phyloP scores from a whole-genome alignment of 1,140 invertebrate genomes.

The Frieseomelitta varia region DNA sequence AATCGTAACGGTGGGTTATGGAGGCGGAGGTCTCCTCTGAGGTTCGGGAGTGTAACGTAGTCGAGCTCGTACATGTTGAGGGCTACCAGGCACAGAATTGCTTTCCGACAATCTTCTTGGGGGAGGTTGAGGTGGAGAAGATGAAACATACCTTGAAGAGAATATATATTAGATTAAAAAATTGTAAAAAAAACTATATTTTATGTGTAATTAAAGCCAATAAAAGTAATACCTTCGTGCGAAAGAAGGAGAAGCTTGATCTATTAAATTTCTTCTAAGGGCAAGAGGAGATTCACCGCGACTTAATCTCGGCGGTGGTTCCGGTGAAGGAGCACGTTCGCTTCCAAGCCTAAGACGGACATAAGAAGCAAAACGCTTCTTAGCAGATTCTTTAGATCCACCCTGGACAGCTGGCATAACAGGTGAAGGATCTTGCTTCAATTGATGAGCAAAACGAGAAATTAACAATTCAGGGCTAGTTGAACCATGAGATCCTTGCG shows the following conservation, averaged over 20 bases:
- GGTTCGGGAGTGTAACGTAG: constrained; percentile 89
- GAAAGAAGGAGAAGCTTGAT: constrained; percentile 82
- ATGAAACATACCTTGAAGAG: constrained; percentile 84
- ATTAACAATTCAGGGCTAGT: constrained; percentile 78
- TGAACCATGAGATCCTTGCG: constrained; percentile 74
- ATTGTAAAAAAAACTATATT: background rate
- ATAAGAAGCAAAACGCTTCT: constrained; percentile 89
- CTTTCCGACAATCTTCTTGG: constrained; percentile 85
- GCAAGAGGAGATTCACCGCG: constrained; percentile 85
- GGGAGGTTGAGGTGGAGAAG: constrained; percentile 86
- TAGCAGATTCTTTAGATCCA: constrained; percentile 78
- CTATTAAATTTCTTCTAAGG: constrained; percentile 84
- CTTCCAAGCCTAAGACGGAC: constrained; percentile 84
- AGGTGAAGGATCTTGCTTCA: constrained; percentile 74
- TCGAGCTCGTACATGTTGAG: constrained; percentile 85
- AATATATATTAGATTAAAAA: background rate
- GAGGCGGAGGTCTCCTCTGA: constrained; percentile 85
- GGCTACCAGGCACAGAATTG: constrained; percentile 86
- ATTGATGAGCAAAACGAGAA: constrained; percentile 77
- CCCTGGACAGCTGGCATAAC: constrained; percentile 63
- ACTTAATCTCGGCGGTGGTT: constrained; percentile 86
- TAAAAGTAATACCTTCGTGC: constrained; percentile 83
- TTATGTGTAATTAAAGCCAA: background rate
- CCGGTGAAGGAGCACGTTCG: constrained; percentile 83
- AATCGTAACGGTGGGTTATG: constrained; percentile 77